Evolutionary conservation across 2,113 vertebrate species (phyloP).

Genomic region (Sturnus vulgaris): DNA sequence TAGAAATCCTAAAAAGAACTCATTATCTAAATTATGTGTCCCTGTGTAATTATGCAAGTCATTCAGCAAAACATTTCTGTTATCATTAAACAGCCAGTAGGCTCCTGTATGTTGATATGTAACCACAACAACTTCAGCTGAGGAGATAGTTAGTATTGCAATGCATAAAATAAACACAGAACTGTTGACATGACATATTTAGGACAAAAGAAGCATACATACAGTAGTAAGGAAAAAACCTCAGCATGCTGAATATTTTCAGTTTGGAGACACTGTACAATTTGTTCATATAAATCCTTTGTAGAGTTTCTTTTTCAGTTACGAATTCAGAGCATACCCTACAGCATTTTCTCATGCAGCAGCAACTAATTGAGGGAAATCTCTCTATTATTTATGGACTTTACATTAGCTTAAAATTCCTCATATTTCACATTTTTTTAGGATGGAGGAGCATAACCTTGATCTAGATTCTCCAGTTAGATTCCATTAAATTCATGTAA

Average conservation of each 20-base stretch:
- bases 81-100: not conserved
- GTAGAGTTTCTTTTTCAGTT: not conserved
- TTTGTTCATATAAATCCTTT: constrained; percentile 49
- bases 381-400: constrained; percentile 46
- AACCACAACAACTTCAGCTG: not conserved
- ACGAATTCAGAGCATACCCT: constrained; percentile 35
- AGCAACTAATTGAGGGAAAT: constrained; percentile 20
- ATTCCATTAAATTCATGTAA: not conserved
- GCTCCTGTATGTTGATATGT: not conserved
- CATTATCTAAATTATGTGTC: not conserved
- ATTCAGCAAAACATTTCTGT: constrained; percentile 5
- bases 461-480: not conserved
- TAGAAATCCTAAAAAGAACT: not conserved
- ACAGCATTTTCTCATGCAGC: constrained; percentile 10
- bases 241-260: not conserved
- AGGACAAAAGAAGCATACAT: constrained; percentile 34
- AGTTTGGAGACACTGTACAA: not conserved
- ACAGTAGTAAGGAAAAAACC: not conserved
- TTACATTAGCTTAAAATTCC: constrained; percentile 30
- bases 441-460: not conserved
- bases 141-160: not conserved
- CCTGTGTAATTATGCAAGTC: not conserved
- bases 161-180: not conserved
- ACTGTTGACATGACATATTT: constrained; percentile 37
- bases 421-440: constrained; percentile 28